A percentile compares a stretch with the other conserved stretches of the same genome.
Evolutionary conservation across 2,797 vertebrate genomes (phyloP).

Genomic region (Megalops cyprinoides): DNA sequence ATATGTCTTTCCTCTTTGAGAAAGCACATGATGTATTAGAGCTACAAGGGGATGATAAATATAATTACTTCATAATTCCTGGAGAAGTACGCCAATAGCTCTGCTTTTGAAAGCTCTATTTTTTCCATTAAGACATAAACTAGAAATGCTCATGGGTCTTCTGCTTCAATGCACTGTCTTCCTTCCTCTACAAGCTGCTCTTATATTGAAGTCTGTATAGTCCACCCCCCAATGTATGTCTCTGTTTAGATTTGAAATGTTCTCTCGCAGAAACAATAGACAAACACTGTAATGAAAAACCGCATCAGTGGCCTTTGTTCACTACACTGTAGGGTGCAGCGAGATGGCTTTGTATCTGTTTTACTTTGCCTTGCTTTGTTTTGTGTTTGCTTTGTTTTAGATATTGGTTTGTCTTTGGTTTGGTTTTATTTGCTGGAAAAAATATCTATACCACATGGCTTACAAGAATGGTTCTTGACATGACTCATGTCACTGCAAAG

Average conservation of each 20-base stretch:
- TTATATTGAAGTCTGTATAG: neutral
- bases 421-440: neutral
- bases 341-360: neutral
- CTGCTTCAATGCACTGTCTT: neutral
- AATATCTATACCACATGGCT: neutral
- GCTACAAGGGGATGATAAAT: neutral
- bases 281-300: neutral
- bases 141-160: neutral
- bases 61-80: constrained; percentile 3
- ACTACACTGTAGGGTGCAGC: neutral
- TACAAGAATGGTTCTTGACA: neutral
- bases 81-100: too few relatives aligned
- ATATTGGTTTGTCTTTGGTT: neutral
- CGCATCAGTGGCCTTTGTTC: too few relatives aligned
- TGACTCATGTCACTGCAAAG: neutral
- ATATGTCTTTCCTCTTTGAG: neutral
- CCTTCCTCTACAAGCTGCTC: neutral
- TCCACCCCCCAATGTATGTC: too few relatives aligned
- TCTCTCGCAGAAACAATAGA: too few relatives aligned
- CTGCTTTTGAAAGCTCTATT: neutral
- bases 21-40: neutral
- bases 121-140: constrained; percentile 19
- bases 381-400: neutral
- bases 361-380: neutral
- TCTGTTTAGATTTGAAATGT: neutral